These are phyloP conservation scores for Agraylea sexmaculata DNA, from an alignment of 1,140 invertebrate genomes.

Conservation along the genomic window DNA sequence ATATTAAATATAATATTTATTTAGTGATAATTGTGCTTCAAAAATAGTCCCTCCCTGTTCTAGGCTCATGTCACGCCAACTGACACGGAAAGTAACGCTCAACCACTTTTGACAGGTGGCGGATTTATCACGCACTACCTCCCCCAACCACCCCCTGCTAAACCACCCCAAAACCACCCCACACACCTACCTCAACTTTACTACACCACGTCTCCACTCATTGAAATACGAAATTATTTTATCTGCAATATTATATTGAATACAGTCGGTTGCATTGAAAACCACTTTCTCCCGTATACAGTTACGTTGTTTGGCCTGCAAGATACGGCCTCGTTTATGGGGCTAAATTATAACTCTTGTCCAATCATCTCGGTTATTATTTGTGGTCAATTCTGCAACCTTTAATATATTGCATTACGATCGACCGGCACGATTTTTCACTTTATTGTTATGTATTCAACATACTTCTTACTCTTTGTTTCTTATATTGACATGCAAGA, in stretches of 20 bases:
- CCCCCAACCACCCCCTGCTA: not conserved
- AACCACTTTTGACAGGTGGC: conserved; percentile 22
- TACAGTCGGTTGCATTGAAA: not conserved
- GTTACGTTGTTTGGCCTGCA: not conserved
- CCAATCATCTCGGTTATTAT: too few relatives aligned
- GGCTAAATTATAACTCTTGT: conserved; percentile 4
- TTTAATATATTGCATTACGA: too few relatives aligned
- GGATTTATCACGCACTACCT: conserved; percentile 20
- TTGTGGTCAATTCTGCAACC: too few relatives aligned
- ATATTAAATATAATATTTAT: too few relatives aligned
- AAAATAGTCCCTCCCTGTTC: too few relatives aligned
- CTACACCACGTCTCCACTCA: not conserved
- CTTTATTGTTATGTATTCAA: too few relatives aligned
- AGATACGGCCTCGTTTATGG: not conserved
- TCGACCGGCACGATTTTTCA: too few relatives aligned
- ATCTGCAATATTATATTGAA: not conserved
- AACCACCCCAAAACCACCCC: not conserved
- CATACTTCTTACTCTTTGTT: too few relatives aligned
- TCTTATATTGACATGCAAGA: too few relatives aligned
- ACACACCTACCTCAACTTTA: conserved; percentile 1
- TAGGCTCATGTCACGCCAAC: conserved; percentile 21
- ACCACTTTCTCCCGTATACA: not conserved
- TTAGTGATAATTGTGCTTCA: too few relatives aligned
- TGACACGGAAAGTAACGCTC: conserved; percentile 22
- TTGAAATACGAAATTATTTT: not conserved